These are phyloP conservation scores for Drosophila helvetica DNA, from an alignment of 2,888 invertebrate species.

Conservation along the genomic window DNA sequence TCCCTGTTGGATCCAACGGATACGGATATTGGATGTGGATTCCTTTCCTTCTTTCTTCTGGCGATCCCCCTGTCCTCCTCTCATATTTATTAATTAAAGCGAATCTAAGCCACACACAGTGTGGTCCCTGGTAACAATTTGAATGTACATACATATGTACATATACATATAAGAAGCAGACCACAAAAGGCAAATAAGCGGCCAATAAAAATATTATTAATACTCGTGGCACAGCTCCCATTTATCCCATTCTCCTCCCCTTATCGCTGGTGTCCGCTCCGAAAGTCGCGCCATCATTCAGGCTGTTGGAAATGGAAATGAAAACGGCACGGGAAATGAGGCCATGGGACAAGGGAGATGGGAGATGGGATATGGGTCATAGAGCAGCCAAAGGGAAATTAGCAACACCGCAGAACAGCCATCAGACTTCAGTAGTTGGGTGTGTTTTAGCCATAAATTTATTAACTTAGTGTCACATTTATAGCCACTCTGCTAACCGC, in stretches of 20 bases:
- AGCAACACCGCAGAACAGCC: constrained; percentile 41
- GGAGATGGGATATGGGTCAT: neutral
- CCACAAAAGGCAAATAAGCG: constrained; percentile 66
- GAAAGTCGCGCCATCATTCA: constrained; percentile 5
- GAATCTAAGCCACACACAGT: constrained; percentile 36
- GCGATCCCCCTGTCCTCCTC: neutral
- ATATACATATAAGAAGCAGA: constrained; percentile 1
- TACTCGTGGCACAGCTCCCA: constrained; percentile 59
- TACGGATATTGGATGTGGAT: neutral
- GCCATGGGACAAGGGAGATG: neutral
- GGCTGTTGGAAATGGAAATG: constrained; percentile 27
- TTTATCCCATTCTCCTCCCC: constrained; percentile 25
- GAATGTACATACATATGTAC: constrained; percentile 1
- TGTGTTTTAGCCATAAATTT: constrained; percentile 76
- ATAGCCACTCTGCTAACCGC: constrained; percentile 62
- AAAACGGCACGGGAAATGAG: constrained; percentile 23
- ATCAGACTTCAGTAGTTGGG: constrained; percentile 54
- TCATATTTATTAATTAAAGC: constrained; percentile 61
- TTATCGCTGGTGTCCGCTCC: constrained; percentile 14
- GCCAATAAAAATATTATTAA: constrained; percentile 75
- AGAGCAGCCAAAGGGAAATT: constrained; percentile 46
- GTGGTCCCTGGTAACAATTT: constrained; percentile 18
- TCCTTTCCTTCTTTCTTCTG: neutral
- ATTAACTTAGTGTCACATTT: constrained; percentile 78
- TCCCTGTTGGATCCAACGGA: neutral